Percentiles rank a stretch among this genome's conserved stretches.
phyloP scores from a whole-genome alignment of 2,797 vertebrate species.

The Crocidura indochinensis region DNA sequence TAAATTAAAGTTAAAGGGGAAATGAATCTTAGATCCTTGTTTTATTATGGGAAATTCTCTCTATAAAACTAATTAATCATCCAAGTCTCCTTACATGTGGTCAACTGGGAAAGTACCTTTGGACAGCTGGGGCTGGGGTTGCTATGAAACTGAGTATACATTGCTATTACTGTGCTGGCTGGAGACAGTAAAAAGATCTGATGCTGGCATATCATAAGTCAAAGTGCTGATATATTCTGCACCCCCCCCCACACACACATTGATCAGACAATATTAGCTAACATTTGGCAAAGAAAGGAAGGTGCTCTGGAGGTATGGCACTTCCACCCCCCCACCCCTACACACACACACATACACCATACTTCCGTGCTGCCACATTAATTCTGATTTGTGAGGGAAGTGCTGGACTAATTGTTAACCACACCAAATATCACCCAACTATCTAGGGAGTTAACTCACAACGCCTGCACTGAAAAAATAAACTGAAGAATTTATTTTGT shows the following conservation, averaged over 20 bases:
- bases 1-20: conserved; percentile 41
- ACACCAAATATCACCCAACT: not conserved
- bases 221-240: not conserved
- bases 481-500: conserved; percentile 7
- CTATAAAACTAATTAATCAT: not conserved
- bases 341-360: too few relatives aligned
- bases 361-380: not conserved
- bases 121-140: not conserved
- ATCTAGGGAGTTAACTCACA: not conserved
- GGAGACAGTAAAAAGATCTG: not conserved
- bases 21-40: conserved; percentile 16
- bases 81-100: not conserved
- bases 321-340: not conserved
- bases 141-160: not conserved
- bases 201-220: not conserved
- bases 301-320: rapidly evolving
- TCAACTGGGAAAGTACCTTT: not conserved
- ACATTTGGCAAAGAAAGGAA: not conserved
- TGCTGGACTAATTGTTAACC: not conserved
- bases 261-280: not conserved
- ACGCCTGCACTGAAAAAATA: not conserved
- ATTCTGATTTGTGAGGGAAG: not conserved
- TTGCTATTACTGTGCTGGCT: not conserved
- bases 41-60: not conserved
- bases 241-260: too few relatives aligned